Evolutionary conservation across 2,888 invertebrate species (phyloP), one percentile per base, ranked within the genome.

Genomic region (Onthophagus sagittarius): DNA sequence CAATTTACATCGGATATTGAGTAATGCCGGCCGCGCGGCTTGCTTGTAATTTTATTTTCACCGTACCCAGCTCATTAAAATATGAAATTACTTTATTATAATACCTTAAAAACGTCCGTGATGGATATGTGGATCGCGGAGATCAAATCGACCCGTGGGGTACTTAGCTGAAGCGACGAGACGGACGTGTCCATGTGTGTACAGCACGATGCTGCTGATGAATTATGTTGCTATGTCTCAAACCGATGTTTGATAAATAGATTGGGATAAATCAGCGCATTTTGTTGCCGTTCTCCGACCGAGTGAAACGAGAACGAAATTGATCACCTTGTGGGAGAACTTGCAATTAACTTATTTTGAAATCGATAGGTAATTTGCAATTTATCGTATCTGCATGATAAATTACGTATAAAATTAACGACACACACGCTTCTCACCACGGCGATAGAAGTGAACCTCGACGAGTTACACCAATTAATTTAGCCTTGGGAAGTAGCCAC

Each of bases 1-100:
- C 76, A 75, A 77, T 77, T 77, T 76, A 77, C 71, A n/a, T 71
- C 63, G 71, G 77, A 77, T 77, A 77, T 75, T 77, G 76, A 77
- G 75, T 75, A 76, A 77, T 77, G 75, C 64, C 32, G 23, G 69
- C 53, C 63, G 72, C 14, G 31, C 71, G 63, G 64, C 13, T 23
- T 64, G 33, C 62, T 32, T 62, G 69, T 62, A 33, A 71, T 71
- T 71, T 69, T 62, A 63, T 75, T 73, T 73, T 76, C 73, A 70
- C 73, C 73, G 67, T 64, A 14, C 31, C 67, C 53, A 65, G 70
- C 75, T 75, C 76, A 77, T 77, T 77, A 77, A 77, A 75, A 77
- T 77, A 74, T 73, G 75, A 77, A 77, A 76, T 77, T 76, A 65
- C 75, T 75, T 73, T 74, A 75, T 76, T 75, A 74, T 65, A 74